A percentile compares a stretch with the other conserved stretches of the same genome.
phyloP scores from a whole-genome alignment of 2,888 invertebrate species.

The Caenorhabditis imperialis region DNA sequence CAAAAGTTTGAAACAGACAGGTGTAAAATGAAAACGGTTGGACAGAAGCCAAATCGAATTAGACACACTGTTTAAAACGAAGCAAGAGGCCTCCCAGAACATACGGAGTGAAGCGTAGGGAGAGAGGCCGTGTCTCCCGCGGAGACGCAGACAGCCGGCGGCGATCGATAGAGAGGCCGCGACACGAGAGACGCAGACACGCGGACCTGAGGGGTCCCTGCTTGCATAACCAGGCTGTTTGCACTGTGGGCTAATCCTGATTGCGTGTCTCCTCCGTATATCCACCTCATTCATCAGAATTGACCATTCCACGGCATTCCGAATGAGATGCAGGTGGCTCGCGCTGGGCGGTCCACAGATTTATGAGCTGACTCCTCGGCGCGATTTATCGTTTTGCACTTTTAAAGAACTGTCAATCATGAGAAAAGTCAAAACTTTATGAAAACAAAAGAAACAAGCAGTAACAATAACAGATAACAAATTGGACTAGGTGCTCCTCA shows the following conservation, averaged over 20 bases:
- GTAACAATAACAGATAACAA: neutral
- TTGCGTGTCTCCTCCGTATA: constrained; percentile 13
- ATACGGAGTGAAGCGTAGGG: constrained; percentile 38
- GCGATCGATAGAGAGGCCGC: constrained; percentile 28
- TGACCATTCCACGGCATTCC: constrained; percentile 17
- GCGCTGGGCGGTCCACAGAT: constrained; percentile 15
- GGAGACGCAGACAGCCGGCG: constrained; percentile 15
- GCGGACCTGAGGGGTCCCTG: constrained; percentile 13
- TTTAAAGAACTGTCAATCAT: no score
- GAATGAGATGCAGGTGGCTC: constrained; percentile 33
- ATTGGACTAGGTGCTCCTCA: constrained; percentile 22
- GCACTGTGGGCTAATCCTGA: constrained; percentile 22
- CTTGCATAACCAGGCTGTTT: constrained; percentile 33
- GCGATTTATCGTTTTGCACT: constrained; percentile 26
- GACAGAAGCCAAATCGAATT: no score
- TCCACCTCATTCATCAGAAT: constrained; percentile 21
- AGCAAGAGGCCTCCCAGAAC: constrained; percentile 30
- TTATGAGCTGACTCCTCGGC: constrained; percentile 23
- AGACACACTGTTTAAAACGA: constrained; percentile 3
- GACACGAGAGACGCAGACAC: constrained; percentile 35
- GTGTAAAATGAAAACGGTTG: no score
- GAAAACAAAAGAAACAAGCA: constrained; percentile 1
- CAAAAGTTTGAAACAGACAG: no score
- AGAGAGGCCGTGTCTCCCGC: constrained; percentile 1
- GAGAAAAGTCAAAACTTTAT: no score